phyloP scores from a whole-genome alignment of 2,888 invertebrate genomes.

The Netelia virgata region DNA sequence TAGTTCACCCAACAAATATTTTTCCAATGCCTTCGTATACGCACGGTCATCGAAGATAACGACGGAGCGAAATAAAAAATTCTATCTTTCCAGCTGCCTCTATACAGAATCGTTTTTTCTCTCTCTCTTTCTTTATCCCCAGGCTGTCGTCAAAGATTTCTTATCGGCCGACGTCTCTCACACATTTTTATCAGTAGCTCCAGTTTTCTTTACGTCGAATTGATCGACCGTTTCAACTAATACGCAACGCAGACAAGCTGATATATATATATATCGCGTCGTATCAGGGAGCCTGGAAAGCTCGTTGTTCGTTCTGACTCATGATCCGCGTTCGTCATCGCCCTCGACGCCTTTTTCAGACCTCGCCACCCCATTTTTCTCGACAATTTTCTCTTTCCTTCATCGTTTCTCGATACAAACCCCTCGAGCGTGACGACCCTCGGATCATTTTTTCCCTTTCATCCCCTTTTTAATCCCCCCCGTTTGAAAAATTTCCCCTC shows the following conservation, averaged over 20 bases:
- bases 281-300: slow-evolving; percentile 46
- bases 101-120: not conserved
- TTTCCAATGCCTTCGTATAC: not conserved
- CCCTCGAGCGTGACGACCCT: slow-evolving; percentile 10
- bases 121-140: not conserved
- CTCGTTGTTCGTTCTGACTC: slow-evolving; percentile 59
- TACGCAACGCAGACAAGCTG: not conserved
- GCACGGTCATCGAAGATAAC: not conserved
- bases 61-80: slow-evolving; percentile 5
- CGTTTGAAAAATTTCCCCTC: not conserved
- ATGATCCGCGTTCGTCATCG: slow-evolving; percentile 57
- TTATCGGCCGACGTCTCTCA: slow-evolving; percentile 53
- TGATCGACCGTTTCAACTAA: slow-evolving; percentile 30
- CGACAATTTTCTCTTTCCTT: slow-evolving; percentile 10
- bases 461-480: not conserved
- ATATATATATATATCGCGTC: slow-evolving; percentile 3
- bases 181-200: slow-evolving; percentile 49
- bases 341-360: slow-evolving; percentile 42
- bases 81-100: slow-evolving; percentile 34
- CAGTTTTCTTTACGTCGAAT: slow-evolving; percentile 32
- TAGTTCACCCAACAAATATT: not conserved
- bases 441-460: slow-evolving; percentile 1
- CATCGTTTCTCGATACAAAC: slow-evolving; percentile 27
- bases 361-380: slow-evolving; percentile 27
- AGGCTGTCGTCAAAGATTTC: slow-evolving; percentile 30